A percentile compares a stretch with the other conserved stretches of the same genome.
phyloP scores from a whole-genome alignment of 2,888 invertebrate genomes.

The Tipula vernalis region DNA sequence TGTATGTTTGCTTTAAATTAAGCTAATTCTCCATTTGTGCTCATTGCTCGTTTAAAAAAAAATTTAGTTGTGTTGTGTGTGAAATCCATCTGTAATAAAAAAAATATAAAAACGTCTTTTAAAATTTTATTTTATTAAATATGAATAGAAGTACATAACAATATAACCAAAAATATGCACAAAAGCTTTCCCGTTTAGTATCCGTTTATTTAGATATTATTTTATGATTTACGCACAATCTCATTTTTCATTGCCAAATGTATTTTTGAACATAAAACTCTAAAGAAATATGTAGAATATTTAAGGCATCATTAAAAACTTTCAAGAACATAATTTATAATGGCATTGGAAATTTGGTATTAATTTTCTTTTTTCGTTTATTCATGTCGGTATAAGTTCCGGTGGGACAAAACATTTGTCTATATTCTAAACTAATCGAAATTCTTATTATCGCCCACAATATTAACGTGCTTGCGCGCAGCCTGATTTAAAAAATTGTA shows the following conservation, averaged over 20 bases:
- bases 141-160: neutral
- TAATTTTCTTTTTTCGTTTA: too few species aligned
- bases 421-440: too few species aligned
- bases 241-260: neutral
- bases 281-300: neutral
- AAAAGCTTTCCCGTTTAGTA: neutral
- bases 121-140: neutral
- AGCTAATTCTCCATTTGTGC: neutral
- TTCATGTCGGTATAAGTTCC: too few species aligned
- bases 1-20: neutral
- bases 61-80: neutral
- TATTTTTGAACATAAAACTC: neutral
- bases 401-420: too few species aligned
- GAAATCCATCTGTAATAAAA: neutral
- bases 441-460: too few species aligned
- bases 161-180: neutral
- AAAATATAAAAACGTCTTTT: neutral
- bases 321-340: too few species aligned
- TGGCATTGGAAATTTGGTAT: too few species aligned
- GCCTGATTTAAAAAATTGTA: too few species aligned
- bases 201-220: neutral
- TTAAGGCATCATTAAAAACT: too few species aligned
- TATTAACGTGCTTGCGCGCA: too few species aligned
- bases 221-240: neutral
- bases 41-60: neutral